Evolutionary conservation across 1,140 invertebrate genomes (phyloP), one percentile per base, ranked within the genome.

Genomic region (Ptiloglossa arizonensis): DNA sequence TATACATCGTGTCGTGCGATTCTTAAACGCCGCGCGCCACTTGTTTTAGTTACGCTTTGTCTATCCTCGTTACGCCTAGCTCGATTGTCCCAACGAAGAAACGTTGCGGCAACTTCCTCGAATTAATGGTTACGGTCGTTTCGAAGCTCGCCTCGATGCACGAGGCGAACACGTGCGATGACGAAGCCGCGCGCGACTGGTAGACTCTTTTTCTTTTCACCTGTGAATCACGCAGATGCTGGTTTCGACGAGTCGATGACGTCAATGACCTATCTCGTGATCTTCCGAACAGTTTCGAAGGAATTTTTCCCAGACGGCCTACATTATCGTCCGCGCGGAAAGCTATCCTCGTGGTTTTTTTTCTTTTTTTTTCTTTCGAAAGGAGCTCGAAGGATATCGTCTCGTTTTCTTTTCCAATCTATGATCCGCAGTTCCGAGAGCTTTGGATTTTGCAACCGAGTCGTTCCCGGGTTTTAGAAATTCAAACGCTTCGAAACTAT

Each of bases 211-310:
- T 46, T 29, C 11, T 44, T 75, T 50, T 64, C 50, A 35, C 44
- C 19, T 50, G 57, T 64, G 32, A 80, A 68, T 68, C 52, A n/a
- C 4, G 1, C 8, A 9, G 35, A 17, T 27, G 13, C 24, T 46
- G 29, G 32, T 17, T 27, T 46, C 35, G 24, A 63, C 1, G 24
- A 48, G 29, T 50, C 38, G 52, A 68, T 75, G 77, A 80, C 64
- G 59, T 78, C 54, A 67, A 54, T 70, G 60, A 67, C 48, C 41
- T 11, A 66, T 81, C 57, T 62, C 38, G n/a, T 4, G 13, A 68
- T 35, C 1, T 24, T 4, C 13, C 0, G 6, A 54, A 1, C 3
- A 38, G 2, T 27, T 5, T 0, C 5, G 5, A 35, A 29, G 1
- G 1, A 44, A 41, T 22, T 22, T n/a, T 22, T 13, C 5, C 15